Conservation (phyloP, 2,113 vertebrate species). For the Heteronetta atricapilla region DNA sequence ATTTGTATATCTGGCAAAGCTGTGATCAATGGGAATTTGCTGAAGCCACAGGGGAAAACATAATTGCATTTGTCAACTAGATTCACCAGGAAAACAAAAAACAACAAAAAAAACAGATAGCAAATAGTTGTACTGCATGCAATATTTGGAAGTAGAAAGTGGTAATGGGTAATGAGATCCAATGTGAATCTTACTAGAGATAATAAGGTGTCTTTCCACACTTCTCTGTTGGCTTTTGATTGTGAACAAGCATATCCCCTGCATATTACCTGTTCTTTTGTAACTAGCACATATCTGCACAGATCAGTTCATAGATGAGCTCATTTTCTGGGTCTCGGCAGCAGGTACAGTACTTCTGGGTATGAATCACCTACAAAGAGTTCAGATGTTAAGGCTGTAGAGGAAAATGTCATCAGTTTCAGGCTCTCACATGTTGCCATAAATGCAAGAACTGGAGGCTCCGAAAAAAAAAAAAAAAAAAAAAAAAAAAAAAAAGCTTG, state of each 20-base stretch:
- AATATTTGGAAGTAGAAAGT: background rate
- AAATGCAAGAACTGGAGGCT: slow-evolving; percentile 48
- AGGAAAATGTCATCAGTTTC: slow-evolving; percentile 22
- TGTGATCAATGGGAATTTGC: background rate
- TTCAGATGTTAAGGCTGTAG: slow-evolving; percentile 23
- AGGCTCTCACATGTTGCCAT: background rate
- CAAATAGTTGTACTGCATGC: background rate
- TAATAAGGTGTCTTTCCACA: background rate
- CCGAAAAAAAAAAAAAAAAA: background rate
- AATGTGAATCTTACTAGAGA: background rate
- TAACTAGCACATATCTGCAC: background rate
- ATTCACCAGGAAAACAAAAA: background rate
- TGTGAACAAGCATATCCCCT: background rate
- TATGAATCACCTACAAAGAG: background rate
- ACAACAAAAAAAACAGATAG: background rate
- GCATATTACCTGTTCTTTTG: background rate
- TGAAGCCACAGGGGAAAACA: background rate
- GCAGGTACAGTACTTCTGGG: background rate
- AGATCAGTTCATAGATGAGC: background rate
- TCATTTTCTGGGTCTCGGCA: background rate
- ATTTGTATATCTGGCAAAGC: background rate
- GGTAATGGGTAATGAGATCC: background rate
- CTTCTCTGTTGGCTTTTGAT: background rate
- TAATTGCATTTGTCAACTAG: background rate
- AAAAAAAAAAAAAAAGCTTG: too few species aligned